phyloP scores from a whole-genome alignment of 1,140 invertebrate genomes.

The Philaenus spumarius region DNA sequence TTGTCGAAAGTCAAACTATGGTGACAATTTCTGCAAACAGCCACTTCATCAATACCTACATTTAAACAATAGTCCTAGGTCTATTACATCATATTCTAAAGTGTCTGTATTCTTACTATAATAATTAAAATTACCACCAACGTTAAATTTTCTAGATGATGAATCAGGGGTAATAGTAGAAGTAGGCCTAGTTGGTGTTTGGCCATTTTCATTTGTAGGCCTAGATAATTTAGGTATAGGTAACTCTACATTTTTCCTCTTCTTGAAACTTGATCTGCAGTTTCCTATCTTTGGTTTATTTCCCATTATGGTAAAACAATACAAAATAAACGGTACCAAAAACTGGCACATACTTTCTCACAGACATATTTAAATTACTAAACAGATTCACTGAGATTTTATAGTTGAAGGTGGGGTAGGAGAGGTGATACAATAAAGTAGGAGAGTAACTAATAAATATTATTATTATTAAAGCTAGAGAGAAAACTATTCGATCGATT shows the following conservation, averaged over 20 bases:
- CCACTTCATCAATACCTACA: not conserved
- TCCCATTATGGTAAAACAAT: too few species aligned
- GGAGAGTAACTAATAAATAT: too few species aligned
- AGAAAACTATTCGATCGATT: too few species aligned
- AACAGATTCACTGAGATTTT: too few species aligned
- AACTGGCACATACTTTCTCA: too few species aligned
- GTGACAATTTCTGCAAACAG: not conserved
- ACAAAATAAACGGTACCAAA: too few species aligned
- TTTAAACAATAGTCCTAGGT: not conserved
- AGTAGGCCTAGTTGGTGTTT: not conserved
- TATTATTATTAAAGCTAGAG: too few species aligned
- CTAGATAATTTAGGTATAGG: not conserved
- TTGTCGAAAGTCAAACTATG: not conserved
- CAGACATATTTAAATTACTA: too few species aligned
- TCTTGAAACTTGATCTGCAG: not conserved
- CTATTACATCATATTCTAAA: slow-evolving; percentile 8
- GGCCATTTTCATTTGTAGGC: not conserved
- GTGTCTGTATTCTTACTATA: not conserved
- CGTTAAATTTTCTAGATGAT: not conserved
- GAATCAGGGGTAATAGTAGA: not conserved
- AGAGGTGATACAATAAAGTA: too few species aligned
- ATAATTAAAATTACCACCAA: slow-evolving; percentile 1
- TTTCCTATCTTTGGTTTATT: slow-evolving; percentile 1
- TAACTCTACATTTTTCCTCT: not conserved
- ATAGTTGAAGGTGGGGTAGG: too few species aligned